Evolutionary conservation across 2,797 vertebrate genomes (phyloP), one percentile per base, ranked within the genome.

Genomic region (Micromesistius poutassou): DNA sequence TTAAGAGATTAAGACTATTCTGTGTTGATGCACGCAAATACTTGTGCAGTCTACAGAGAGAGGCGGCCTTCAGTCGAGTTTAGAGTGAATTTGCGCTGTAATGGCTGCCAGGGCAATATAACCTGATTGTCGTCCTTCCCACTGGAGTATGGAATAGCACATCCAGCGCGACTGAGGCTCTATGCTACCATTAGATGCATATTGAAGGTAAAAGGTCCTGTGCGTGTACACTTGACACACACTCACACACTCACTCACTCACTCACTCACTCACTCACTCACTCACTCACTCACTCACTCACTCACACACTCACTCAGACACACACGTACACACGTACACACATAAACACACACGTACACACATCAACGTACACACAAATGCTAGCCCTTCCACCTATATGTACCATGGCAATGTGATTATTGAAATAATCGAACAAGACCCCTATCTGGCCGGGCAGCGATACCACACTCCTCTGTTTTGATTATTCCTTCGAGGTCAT

Each of bases 61-160:
- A 70, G 66, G 62, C 22, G 62, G 30, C 14, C 68, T 71, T 62
- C n/a, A 8, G 22, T 9, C 22, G 4, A n/a, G n/a, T 25, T 25
- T 25, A n/a, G n/a, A 62, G 55, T 62, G 22, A 5, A 62, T 62
- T 62, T 25, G 22, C 55, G 7, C 22, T 19, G 7, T 62, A 62
- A 62, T 62, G 55, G 55, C 22, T 25, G 28, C 74, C 1, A n/a
- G 82, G 36, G 79, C 79, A 82, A 77, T 82, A 78, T 82, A 1
- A 76, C 31, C 66, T 79, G 71, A 36, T 33, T n/a, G 38, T 46
- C 70, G 68, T 81, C 38, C 71, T 42, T 87, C 85, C 78, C 78
- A 12, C 22, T 66, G 73, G 76, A 35, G 79, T 10, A 78, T 50
- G 71, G 78, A 72, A 83, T 75, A 83, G 76, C 66, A 78, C 73